Base-by-base conservation (phyloP, 2,888 invertebrate species). In the Cataglyphis albicans region DNA sequence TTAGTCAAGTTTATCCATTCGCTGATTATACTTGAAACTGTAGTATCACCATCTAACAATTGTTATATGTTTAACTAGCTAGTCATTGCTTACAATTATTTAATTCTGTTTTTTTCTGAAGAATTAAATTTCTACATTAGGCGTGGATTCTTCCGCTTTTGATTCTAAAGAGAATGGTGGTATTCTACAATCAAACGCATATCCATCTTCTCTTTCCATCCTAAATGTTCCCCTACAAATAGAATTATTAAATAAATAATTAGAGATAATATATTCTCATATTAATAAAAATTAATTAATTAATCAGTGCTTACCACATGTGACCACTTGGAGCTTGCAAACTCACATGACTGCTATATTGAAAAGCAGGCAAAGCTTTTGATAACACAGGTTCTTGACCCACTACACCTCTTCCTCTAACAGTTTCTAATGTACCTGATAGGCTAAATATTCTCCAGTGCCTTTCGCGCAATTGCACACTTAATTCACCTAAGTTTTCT, bases 371-470 rank as follows among this genome's bases (percentile, higher is more conserved):
- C 90, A 98, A 95, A 85, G 97, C 96, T 84, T 97, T 96, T 64
- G 98, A 98, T 83, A 99, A 95, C 86, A 98, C 97, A 61, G 99
- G 99, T 95, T 99, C 99, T 96, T 99, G 98, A 0, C 99, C 99
- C n/a, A 99, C 99, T 72, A 99, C 99, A 61, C 98, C 99, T 92
- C 99, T 96, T 0, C 99, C 99, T 89, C 99, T 96, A 1, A 98
- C 98, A 0, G 99, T 99, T 95, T 99, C 99, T 92, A 99, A 95
- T 18, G 99, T 99, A 76, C 98, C 98, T 74, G 98, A 98, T 84
- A 99, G 95, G 55, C 98, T 98, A 95, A 99, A 99, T 94, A 99
- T 99, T 90, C 99, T 96, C 99, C 99, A 99, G 95, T 99, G 99
- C n/a, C 99, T 96, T 95, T 99, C 99, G 84, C 99, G 96, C 67